Evolutionary conservation across 2,888 invertebrate genomes (phyloP), one percentile per base, ranked within the genome.

Genomic region (Keiferia lycopersicella): DNA sequence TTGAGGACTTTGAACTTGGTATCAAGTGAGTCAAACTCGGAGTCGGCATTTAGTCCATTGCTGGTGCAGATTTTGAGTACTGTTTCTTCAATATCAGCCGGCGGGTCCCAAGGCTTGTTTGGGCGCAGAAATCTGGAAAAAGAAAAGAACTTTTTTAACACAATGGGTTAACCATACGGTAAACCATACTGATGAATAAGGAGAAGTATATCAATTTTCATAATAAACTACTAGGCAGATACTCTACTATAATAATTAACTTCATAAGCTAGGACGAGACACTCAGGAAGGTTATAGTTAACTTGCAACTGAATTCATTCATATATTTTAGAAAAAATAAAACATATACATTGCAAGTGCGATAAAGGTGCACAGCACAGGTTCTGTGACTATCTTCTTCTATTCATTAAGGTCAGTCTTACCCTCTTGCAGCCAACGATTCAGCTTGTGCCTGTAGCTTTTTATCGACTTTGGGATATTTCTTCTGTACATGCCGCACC

Each of bases 71-170:
- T 93, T 53, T 87, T 83, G 4, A 93, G 79, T 11, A 98, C 84
- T 65, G 92, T 93, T 7, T 93, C 87, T 8, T 91, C 87, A 3
- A 94, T 94, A 83, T 97, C 93, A 11, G 77, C 68, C 0, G 96
- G 94, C 14, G 98, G 97, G 0, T 84, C 80, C 84, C 98, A 98
- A 2, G 95, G 88, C 75, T 95, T 95, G 66, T 93, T 93, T 0
- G 96, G 92, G 3, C 97, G 93, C 45, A 97, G 85, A 80, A 97
- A 97, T 62, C 97, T 97, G 78, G 38, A 91, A 78, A 22, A 18
- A 50, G 56, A 78, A 22, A 20, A 50, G 53, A 34, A 34, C 4
- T 18, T 34, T n/a, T 16, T 34, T 7, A 34, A 34, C 10, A 34
- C 6, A 34, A 10, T 34, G 3, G 10, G 8, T 34, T 34, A 34